A percentile compares a stretch with the other conserved stretches of the same genome.
Conservation (phyloP, 2,113 vertebrate genomes). For the Aspidoscelis tigris region DNA sequence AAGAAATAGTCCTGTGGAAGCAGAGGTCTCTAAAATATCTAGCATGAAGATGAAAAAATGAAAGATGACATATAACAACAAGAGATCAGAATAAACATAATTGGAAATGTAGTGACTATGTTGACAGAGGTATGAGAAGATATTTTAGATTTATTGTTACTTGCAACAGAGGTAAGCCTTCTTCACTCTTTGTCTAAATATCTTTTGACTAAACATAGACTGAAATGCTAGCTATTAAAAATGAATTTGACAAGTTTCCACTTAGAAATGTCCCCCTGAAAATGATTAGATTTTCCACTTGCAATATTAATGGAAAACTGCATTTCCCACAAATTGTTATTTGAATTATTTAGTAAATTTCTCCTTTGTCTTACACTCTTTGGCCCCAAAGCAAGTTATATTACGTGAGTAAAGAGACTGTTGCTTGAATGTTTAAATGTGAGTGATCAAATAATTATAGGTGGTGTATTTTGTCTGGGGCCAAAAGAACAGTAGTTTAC, state of each 20-base stretch:
- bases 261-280: neutral
- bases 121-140: neutral
- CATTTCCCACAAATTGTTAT: constrained; percentile 20
- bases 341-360: constrained; percentile 35
- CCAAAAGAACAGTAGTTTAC: neutral
- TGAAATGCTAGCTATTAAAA: constrained; percentile 30
- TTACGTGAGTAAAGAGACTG: neutral
- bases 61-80: neutral
- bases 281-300: constrained; percentile 13
- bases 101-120: too few relatives aligned
- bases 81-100: too few relatives aligned
- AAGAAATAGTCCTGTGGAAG: neutral
- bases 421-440: neutral
- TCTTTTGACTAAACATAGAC: constrained; percentile 16
- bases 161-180: neutral
- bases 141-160: neutral
- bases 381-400: neutral
- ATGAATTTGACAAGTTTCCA: constrained; percentile 25
- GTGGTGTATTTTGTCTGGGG: neutral
- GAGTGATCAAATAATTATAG: neutral
- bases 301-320: constrained; percentile 26
- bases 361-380: neutral
- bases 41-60: neutral
- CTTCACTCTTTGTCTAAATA: neutral
- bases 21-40: neutral